Base-by-base conservation (phyloP, 2,888 invertebrate species). In the Allacma fusca region DNA sequence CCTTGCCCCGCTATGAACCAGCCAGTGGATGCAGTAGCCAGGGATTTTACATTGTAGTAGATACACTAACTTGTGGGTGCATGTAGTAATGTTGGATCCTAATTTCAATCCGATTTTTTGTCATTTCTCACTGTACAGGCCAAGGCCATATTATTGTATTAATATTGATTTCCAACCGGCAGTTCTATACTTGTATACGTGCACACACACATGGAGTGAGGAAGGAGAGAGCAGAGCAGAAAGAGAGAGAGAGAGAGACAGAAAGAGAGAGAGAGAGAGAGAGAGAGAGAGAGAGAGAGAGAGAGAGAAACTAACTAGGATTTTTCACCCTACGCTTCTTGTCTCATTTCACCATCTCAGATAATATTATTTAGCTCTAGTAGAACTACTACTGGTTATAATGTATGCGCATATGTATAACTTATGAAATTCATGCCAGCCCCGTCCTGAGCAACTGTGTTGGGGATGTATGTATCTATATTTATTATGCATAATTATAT, bases 101-200 rank as follows among this genome's bases (percentile, higher is more conserved):
- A 78, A 76, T 76, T 78, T 78, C 75, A 75, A 78, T 78, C 75
- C 68, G 68, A 72, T 78, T 78, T 70, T 78, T 78, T 78, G 75
- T 78, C 75, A 78, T 72, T 78, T 76, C 68, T 69, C 64, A 62
- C 40, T 64, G 64, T 70, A 74, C 78, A 50, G 76, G 76, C 79
- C 76, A 79, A 76, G 76, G 79, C 73, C 76, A 76, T 50, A 64
- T 78, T 57, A 75, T 75, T 75, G 71, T 75, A 75, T 67, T 71
- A 78, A 75, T 78, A 78, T 75, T 78, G 75, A 78, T 78, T 75
- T 78, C 72, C 68, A 78, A 64, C 78, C 70, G 75, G 69, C 69
- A 70, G 24, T 69, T 29, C 40, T 34, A 1, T 40, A 69, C 62
- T 26, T 62, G 24, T 24, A 23, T 26, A 62, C 2, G 19, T 50